These are phyloP conservation scores for Dipodomys stephensi DNA, from an alignment of 2,113 vertebrate genomes.

Conservation along the genomic window DNA sequence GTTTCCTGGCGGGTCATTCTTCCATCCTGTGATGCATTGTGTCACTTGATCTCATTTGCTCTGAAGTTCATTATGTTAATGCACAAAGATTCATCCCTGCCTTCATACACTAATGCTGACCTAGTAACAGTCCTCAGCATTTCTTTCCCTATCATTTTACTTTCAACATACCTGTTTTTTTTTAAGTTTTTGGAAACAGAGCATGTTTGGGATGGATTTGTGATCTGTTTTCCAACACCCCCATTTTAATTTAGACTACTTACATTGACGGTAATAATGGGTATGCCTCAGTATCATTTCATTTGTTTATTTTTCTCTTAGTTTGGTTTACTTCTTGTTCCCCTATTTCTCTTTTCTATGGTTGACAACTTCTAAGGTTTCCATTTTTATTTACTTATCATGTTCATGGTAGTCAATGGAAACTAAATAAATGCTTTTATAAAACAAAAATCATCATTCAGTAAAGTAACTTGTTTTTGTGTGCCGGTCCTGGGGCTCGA, in stretches of 20 bases:
- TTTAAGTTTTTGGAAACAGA: not conserved
- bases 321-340: not conserved
- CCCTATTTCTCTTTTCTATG: not conserved
- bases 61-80: not conserved
- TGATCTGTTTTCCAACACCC: not conserved
- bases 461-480: no score
- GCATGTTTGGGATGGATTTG: not conserved
- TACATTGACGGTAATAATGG: not conserved
- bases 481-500: no score
- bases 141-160: not conserved
- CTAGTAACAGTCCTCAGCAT: no score
- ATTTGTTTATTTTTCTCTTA: not conserved
- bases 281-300: not conserved
- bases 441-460: no score
- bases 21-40: not conserved
- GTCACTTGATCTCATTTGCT: not conserved
- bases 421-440: no score
- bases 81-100: no score
- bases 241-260: not conserved
- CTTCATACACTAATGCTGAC: no score
- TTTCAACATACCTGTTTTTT: rapidly evolving
- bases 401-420: not conserved
- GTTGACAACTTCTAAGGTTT: not conserved
- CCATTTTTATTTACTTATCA: not conserved
- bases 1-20: not conserved